Percentiles rank a stretch among this genome's conserved stretches.
Evolutionary conservation across 2,797 vertebrate species (phyloP).

Genomic region (Esox lucius): DNA sequence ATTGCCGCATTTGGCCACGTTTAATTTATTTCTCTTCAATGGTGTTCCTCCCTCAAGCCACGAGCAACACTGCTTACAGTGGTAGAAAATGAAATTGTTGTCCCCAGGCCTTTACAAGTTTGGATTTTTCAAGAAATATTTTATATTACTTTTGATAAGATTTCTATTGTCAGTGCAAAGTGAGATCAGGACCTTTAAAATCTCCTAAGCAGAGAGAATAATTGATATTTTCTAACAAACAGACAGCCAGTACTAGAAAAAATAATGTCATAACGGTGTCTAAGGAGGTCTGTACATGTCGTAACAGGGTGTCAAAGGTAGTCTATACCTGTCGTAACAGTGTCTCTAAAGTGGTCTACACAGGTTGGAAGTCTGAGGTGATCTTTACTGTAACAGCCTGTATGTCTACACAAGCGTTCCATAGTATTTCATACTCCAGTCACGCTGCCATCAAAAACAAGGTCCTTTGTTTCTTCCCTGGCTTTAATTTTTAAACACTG

Average conservation of each 20-base stretch:
- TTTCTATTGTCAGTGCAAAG: constrained; percentile 70
- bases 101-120: constrained; percentile 54
- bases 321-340: too few relatives aligned
- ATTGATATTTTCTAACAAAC: constrained; percentile 65
- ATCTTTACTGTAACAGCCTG: too few relatives aligned
- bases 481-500: not conserved
- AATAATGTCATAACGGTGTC: too few relatives aligned
- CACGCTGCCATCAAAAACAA: not conserved
- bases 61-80: constrained; percentile 59
- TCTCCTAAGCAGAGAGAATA: constrained; percentile 67
- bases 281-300: too few relatives aligned
- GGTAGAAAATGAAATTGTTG: constrained; percentile 61
- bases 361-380: too few relatives aligned
- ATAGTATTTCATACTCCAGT: constrained; percentile 20
- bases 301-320: too few relatives aligned
- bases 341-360: too few relatives aligned
- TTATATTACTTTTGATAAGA: constrained; percentile 67
- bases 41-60: constrained; percentile 61
- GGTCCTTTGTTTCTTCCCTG: not conserved
- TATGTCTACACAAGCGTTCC: constrained; percentile 19
- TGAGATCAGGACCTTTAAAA: constrained; percentile 72
- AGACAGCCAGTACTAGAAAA: constrained; percentile 51
- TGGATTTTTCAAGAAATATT: constrained; percentile 59
- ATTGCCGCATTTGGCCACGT: constrained; percentile 69
- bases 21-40: constrained; percentile 79